Evolutionary conservation across 2,797 vertebrate genomes (phyloP).

Genomic region (Lacerta bilineata): DNA sequence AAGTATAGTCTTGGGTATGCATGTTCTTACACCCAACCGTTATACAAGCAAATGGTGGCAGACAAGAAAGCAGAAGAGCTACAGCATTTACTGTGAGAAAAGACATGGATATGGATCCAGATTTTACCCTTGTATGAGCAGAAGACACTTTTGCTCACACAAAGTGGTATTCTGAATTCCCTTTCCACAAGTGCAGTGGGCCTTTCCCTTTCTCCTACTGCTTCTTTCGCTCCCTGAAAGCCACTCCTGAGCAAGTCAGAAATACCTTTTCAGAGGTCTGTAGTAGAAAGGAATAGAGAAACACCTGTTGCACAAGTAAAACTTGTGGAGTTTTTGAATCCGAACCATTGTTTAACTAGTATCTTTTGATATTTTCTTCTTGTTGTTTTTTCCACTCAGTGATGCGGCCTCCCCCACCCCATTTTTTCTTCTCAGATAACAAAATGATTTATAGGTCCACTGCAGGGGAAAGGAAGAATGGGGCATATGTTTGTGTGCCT

Average conservation of each 20-base stretch:
- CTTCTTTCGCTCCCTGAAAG: too few relatives aligned
- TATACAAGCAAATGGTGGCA: not conserved
- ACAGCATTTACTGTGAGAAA: not conserved
- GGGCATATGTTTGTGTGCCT: slow-evolving; percentile 26
- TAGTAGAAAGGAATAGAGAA: not conserved
- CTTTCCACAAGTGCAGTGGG: too few relatives aligned
- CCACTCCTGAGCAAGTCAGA: not conserved
- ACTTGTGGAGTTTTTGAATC: not conserved
- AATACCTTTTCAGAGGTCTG: not conserved
- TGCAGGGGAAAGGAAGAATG: not conserved
- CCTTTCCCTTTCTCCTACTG: not conserved
- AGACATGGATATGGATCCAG: too few relatives aligned
- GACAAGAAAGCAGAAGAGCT: not conserved
- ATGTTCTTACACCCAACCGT: not conserved
- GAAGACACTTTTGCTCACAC: not conserved
- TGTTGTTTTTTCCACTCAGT: not conserved
- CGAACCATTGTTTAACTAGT: not conserved
- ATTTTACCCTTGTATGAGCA: not conserved
- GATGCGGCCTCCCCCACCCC: rapidly evolving
- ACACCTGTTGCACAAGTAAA: not conserved
- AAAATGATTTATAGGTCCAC: not conserved
- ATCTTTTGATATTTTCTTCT: not conserved
- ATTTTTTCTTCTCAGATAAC: too few relatives aligned
- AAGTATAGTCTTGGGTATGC: not conserved
- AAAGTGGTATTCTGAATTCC: not conserved